Conservation (phyloP, 2,888 invertebrate genomes). For the Sycophila texana region DNA sequence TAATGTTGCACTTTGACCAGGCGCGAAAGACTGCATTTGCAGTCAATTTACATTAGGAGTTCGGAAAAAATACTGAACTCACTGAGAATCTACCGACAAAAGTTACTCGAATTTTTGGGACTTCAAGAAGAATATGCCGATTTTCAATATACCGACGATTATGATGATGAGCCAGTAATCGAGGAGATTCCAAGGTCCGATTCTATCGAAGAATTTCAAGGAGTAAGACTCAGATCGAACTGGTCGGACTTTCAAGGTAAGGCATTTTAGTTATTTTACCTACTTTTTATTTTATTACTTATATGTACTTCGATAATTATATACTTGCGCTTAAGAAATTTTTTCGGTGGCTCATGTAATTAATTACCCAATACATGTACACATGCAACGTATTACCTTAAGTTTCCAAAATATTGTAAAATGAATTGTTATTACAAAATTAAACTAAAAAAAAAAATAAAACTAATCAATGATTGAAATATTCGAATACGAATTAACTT, state of each 20-base stretch:
- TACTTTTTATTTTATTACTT: not conserved
- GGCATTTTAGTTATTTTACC: not conserved
- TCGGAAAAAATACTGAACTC: constrained; percentile 1
- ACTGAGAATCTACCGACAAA: not conserved
- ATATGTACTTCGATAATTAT: too few relatives aligned
- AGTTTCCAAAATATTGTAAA: too few relatives aligned
- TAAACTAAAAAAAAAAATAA: too few relatives aligned
- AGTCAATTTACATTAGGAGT: constrained; percentile 20
- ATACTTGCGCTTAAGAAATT: too few relatives aligned
- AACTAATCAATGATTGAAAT: too few relatives aligned
- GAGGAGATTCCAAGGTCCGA: not conserved
- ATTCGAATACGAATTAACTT: too few relatives aligned
- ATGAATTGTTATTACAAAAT: too few relatives aligned
- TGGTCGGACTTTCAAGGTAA: not conserved
- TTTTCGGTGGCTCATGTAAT: too few relatives aligned
- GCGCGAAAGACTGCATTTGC: constrained; percentile 50
- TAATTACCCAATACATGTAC: too few relatives aligned
- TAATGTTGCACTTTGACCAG: not conserved
- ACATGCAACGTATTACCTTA: too few relatives aligned
- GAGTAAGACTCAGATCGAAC: constrained; percentile 1
- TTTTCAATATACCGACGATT: not conserved
- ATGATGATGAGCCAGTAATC: not conserved
- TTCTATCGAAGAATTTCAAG: constrained; percentile 38
- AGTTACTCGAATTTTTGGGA: not conserved
- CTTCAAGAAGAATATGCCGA: not conserved